phyloP scores from a whole-genome alignment of 2,797 vertebrate species.

The Emys orbicularis region DNA sequence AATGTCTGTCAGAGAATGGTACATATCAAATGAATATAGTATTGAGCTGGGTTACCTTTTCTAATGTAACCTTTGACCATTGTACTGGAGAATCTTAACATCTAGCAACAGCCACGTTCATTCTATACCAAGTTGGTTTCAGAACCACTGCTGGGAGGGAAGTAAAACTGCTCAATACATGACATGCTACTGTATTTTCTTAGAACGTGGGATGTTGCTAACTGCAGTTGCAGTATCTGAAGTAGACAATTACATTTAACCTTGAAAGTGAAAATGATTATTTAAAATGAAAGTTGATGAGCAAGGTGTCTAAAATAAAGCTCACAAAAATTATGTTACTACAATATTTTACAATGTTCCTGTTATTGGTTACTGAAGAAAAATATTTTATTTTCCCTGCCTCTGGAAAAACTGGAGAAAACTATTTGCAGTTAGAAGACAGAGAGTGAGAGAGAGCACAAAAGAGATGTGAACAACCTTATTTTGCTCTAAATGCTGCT shows the following conservation, averaged over 20 bases:
- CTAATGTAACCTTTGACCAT: not conserved
- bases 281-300: not conserved
- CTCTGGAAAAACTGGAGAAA: not conserved
- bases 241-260: not conserved
- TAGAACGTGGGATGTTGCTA: not conserved
- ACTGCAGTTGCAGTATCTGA: not conserved
- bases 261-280: not conserved
- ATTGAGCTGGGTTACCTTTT: not conserved
- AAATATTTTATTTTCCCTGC: constrained; percentile 3
- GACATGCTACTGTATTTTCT: not conserved
- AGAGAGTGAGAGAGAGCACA: not conserved
- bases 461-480: not conserved
- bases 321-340: not conserved
- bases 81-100: not conserved
- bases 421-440: not conserved
- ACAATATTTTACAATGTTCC: not conserved
- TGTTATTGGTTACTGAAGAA: not conserved
- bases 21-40: not conserved
- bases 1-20: not conserved
- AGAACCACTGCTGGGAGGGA: not conserved
- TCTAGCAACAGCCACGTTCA: not conserved
- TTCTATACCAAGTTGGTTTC: not conserved
- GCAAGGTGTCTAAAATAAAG: not conserved
- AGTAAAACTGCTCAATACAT: not conserved
- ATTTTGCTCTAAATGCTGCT: not conserved